Evolutionary conservation across 2,113 vertebrate genomes (phyloP), one percentile per base, ranked within the genome.

Genomic region (Odocoileus hemionus): DNA sequence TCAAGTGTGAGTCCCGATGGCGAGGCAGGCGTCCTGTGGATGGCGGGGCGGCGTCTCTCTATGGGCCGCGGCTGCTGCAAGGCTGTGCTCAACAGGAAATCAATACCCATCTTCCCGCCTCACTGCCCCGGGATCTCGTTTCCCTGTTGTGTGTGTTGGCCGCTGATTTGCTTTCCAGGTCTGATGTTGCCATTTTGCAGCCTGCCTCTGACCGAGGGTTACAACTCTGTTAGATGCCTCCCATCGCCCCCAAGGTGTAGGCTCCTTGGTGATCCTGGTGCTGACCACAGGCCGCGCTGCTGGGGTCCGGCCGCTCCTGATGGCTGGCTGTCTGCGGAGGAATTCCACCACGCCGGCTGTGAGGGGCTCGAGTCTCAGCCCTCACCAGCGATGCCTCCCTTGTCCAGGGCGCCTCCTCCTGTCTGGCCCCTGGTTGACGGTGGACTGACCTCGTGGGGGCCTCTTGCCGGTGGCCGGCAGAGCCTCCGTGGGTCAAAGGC

Each of bases 241-340:
- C n/a, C 67, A 39, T 36, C 5, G 1, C n/a, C 33, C 4, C 13
- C 28, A 15, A 12, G 21, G 9, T 8, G 1, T 3, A 2, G 12
- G n/a, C 21, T 47, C 26, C 50, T 4, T 1, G 12, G 36, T 10
- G 55, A 14, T 2, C 7, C 30, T 5, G 54, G 36, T 14, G 4
- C n/a, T 9, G 50, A 33, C 39, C 1, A 7, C 5, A 0, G 2
- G 2, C 39, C 2, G 0, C 0, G 11, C 2, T 1, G 11, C 1
- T 0, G 4, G 2, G 74, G 0, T 0, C 0, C 0, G 28, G 57
- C 54, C 1, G 26, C 11, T 74, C 33, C 19, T 14, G 4, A 8
- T 5, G 14, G 12, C 4, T 0, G 0, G 33, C n/a, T 1, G 36
- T 3, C 60, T 1, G 28, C 2, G 28, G 54, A 7, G 28, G 13